These are phyloP conservation scores for Leptogaster cylindrica DNA, from an alignment of 2,888 invertebrate species.

Conservation along the genomic window DNA sequence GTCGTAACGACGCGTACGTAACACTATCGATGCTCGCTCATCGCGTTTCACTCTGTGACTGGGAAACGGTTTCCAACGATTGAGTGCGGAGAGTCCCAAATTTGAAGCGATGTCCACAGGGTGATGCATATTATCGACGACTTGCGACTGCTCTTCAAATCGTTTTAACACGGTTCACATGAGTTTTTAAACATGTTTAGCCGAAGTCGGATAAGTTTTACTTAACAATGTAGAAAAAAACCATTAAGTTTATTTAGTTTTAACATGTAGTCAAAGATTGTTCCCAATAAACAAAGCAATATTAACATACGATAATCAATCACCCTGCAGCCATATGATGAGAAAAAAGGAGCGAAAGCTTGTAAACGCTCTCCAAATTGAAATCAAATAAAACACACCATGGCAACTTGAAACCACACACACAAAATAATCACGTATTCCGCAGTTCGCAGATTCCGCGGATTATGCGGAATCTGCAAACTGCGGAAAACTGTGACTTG, in stretches of 20 bases:
- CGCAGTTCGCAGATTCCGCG: too few relatives aligned
- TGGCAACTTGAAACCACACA: not conserved
- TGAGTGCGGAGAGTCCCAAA: conserved; percentile 44
- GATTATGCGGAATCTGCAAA: too few relatives aligned
- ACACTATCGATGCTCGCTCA: conserved; percentile 55
- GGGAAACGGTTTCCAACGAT: conserved; percentile 50
- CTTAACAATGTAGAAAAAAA: too few relatives aligned
- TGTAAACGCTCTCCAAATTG: conserved; percentile 15
- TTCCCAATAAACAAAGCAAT: too few relatives aligned
- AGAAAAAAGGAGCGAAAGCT: conserved; percentile 9
- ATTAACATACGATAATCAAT: not conserved
- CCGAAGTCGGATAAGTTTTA: too few relatives aligned
- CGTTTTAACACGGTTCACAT: too few relatives aligned
- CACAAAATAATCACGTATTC: too few relatives aligned
- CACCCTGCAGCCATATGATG: conserved; percentile 21
- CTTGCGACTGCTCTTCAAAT: not conserved
- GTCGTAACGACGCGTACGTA: conserved; percentile 53
- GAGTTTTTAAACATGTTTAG: too few relatives aligned
- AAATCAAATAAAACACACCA: conserved; percentile 30
- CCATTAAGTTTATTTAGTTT: too few relatives aligned
- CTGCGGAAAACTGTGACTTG: too few relatives aligned
- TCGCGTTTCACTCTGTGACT: conserved; percentile 58
- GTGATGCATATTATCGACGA: conserved; percentile 5
- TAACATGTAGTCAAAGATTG: too few relatives aligned
- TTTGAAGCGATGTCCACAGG: conserved; percentile 18